Conservation (phyloP, 2,888 invertebrate species). For the Lithosia quadra region DNA sequence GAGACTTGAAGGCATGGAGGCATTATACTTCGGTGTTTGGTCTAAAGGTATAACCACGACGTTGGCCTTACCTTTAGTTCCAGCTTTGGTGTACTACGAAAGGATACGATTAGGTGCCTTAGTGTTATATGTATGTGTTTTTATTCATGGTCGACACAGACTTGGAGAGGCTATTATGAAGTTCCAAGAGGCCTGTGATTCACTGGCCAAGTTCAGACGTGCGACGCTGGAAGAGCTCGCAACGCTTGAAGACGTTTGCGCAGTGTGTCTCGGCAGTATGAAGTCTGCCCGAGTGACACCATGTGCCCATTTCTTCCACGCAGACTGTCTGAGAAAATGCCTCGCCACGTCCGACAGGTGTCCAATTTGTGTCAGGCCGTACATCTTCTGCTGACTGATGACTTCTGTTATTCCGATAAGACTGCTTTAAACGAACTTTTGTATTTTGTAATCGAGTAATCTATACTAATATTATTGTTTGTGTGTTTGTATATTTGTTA, state of each 20-base stretch:
- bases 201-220: constrained; percentile 88
- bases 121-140: constrained; percentile 89
- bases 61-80: constrained; percentile 86
- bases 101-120: constrained; percentile 87
- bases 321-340: constrained; percentile 91
- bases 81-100: constrained; percentile 85
- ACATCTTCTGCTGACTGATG: constrained; percentile 82
- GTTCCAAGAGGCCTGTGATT: constrained; percentile 87
- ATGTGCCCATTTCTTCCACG: constrained; percentile 93
- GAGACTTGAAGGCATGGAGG: constrained; percentile 90
- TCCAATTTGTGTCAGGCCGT: constrained; percentile 91
- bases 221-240: constrained; percentile 90
- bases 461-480: too few species aligned
- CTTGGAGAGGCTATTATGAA: constrained; percentile 84
- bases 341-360: constrained; percentile 90
- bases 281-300: constrained; percentile 91
- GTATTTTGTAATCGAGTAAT: constrained; percentile 44
- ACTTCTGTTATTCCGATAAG: constrained; percentile 58
- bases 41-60: constrained; percentile 87
- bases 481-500: too few species aligned
- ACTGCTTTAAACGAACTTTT: constrained; percentile 60
- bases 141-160: constrained; percentile 89
- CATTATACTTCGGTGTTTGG: constrained; percentile 89
- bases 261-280: constrained; percentile 91
- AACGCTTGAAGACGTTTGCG: constrained; percentile 92